Evolutionary conservation across 2,113 vertebrate genomes (phyloP), one percentile per base, ranked within the genome.

Genomic region (Trematomus loennbergii): DNA sequence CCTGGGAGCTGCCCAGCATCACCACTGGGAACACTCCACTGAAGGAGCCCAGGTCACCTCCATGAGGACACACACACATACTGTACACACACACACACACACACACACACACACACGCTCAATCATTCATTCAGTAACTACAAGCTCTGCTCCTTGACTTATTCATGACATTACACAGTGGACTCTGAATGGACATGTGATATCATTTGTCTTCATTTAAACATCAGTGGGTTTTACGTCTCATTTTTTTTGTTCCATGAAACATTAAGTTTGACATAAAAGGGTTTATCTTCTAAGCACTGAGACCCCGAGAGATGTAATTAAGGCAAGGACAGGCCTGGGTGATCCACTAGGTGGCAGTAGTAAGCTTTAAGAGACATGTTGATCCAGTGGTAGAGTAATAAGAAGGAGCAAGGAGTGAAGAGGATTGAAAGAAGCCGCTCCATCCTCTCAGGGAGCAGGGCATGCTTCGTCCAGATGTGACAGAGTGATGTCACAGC

Each of bases 291-390:
- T 58, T 82, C 69, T 22, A 13, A 84, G 82, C 25, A 58, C 70
- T 58, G 66, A 13, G 18, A 78, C 83, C n/a, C 92, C 90, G 57
- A 71, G 90, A 94, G 91, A 93, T 65, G 83, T 81, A 88, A 94
- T 94, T 93, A 94, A 68, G 54, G 20, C 3, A 57, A 49, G 8
- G 54, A 43, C 1, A 8, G 69, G 16, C 50, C 25, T 43, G 74
- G n/a, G 57, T 52, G 1, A n/a, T 36, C 89, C 94, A 95, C 81
- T 73, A 88, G 94, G 81, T 86, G 95, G 93, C 91, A 93, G 86
- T 90, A 87, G 88, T 36, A 16, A 74, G 71, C 91, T 79, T 88
- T 18, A 9, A 20, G 63, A 82, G 62, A 36, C 2, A 43, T 50
- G 20, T 15, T 9, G 59, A 15, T 13, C 6, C 29, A 45, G 49